Base-by-base conservation (phyloP, 2,888 invertebrate genomes). In the Acleris cristana region DNA sequence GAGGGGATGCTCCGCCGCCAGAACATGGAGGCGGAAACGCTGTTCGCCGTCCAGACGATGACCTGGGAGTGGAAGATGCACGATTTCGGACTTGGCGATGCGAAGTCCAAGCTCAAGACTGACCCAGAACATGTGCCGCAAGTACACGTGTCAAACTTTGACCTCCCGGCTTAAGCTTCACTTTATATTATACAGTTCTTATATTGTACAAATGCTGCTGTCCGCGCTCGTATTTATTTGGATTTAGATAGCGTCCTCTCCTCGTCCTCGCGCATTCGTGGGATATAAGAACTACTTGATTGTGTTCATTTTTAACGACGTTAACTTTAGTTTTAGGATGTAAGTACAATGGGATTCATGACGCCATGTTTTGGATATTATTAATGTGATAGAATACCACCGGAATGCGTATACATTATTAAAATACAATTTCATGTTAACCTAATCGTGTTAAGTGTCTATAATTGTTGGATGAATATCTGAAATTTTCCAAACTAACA, bases 51-150 rank as follows among this genome's bases (percentile, higher is more conserved):
- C 2, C 98, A 98, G 86, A 95, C 95, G 77, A 96, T 98, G 95
- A 96, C 97, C 81, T 98, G 98, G 98, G 97, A 97, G 82, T 97
- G 97, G 96, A 96, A 96, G 80, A 85, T 97, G 80, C 97, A 96
- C 78, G 97, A 97, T 84, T 86, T 96, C 57, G 95, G 95, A 60
- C 87, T 96, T 53, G 96, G 96, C 82, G 97, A 97, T 85, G 94
- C 94, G 73, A 96, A 96, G 84, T 94, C 94, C 7, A 95, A 95
- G 57, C 95, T 96, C n/a, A 93, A 94, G 70, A 95, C 97, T 70
- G 96, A 97, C 73, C 96, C 96, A 58, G 87, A 94, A 40, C 96
- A 96, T 82, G 97, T 98, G 19, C 98, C 98, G 10, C 96, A 97
- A 94, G 97, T 98, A 56, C 95, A 96, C 77, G 97, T 98, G 56